Conservation (phyloP, 2,113 vertebrate species). For the Peromyscus maniculatus region DNA sequence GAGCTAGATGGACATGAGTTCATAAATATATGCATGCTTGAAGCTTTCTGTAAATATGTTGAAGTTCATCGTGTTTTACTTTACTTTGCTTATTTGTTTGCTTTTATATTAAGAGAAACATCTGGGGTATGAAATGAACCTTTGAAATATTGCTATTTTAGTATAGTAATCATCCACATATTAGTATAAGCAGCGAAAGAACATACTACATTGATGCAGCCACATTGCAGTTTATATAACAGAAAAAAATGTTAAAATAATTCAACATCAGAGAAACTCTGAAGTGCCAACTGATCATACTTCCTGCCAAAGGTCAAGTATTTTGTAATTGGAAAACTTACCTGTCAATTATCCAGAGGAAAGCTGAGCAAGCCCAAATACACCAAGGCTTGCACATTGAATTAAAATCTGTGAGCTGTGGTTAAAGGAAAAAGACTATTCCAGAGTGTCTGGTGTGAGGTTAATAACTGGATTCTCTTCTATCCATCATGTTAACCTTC, state of each 20-base stretch:
- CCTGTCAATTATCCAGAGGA: slow-evolving; percentile 67
- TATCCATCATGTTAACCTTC: slow-evolving; percentile 6
- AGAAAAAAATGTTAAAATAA: slow-evolving; percentile 68
- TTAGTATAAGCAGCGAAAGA: slow-evolving; percentile 50
- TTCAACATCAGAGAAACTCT: slow-evolving; percentile 70
- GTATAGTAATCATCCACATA: background rate
- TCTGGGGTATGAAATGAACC: background rate
- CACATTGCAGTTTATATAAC: slow-evolving; percentile 56
- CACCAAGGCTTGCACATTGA: background rate
- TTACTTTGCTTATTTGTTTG: background rate
- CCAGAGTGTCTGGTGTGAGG: background rate
- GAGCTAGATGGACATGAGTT: background rate
- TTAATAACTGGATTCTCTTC: background rate
- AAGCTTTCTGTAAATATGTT: slow-evolving; percentile 50
- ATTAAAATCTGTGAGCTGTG: slow-evolving; percentile 25
- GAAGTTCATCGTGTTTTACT: background rate
- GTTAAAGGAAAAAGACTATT: slow-evolving; percentile 23
- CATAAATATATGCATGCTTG: background rate
- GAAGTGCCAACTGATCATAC: slow-evolving; percentile 61
- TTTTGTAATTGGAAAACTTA: slow-evolving; percentile 61
- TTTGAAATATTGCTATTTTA: background rate
- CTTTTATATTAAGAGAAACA: background rate
- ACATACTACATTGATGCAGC: slow-evolving; percentile 57
- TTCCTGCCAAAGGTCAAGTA: slow-evolving; percentile 70
- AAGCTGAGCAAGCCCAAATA: slow-evolving; percentile 32